phyloP scores from a whole-genome alignment of 2,113 vertebrate genomes.

The Riparia riparia region DNA sequence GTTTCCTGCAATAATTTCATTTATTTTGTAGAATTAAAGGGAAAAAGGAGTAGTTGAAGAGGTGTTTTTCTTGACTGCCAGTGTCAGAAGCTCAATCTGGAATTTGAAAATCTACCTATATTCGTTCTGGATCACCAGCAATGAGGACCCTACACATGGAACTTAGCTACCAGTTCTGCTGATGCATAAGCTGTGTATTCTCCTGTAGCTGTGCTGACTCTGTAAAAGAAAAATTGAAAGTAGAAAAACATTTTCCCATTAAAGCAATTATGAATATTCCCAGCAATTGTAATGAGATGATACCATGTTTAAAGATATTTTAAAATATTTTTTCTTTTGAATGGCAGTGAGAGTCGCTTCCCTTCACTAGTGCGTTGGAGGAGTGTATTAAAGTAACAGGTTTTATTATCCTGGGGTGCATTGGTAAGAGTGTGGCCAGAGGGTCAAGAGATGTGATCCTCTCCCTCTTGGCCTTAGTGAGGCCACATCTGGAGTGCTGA shows the following conservation, averaged over 20 bases:
- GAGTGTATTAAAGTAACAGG: background rate
- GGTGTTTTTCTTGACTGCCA: background rate
- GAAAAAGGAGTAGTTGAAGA: background rate
- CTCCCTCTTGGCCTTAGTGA: background rate
- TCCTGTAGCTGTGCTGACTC: background rate
- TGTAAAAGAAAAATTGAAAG: background rate
- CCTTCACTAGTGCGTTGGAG: background rate
- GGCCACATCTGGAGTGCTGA: background rate
- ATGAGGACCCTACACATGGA: background rate
- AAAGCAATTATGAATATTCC: background rate
- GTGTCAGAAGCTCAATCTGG: background rate
- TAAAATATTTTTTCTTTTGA: background rate
- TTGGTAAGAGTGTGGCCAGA: background rate
- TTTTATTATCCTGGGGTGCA: background rate
- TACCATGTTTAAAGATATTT: background rate
- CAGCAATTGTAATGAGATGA: background rate
- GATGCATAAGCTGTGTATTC: background rate
- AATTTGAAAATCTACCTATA: background rate
- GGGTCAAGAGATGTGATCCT: rapidly evolving
- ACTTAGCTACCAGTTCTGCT: background rate
- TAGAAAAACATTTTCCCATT: background rate
- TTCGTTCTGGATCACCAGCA: background rate
- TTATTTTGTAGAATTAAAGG: constrained; percentile 51
- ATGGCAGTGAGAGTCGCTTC: background rate
- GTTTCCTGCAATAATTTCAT: constrained; percentile 45